Evolutionary conservation across 2,797 vertebrate species (phyloP).

Genomic region (Brachymystax lenok): DNA sequence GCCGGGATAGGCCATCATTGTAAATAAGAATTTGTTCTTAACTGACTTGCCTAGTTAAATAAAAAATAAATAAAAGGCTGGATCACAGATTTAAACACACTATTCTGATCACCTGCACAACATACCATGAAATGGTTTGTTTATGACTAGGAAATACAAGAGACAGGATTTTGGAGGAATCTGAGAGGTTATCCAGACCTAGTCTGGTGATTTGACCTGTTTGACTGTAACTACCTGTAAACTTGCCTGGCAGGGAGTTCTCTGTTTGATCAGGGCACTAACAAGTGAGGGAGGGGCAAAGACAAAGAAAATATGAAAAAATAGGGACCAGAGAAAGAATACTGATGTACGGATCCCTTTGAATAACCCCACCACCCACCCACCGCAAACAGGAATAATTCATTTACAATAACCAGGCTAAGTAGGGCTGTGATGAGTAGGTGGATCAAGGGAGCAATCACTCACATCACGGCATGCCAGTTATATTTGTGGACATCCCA

Average conservation of each 20-base stretch:
- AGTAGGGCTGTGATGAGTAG: slow-evolving; percentile 1
- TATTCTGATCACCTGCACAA: background rate
- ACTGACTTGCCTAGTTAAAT: too few relatives aligned
- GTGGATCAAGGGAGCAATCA: slow-evolving; percentile 6
- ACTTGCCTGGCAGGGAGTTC: background rate
- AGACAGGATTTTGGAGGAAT: background rate
- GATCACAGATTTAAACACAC: background rate
- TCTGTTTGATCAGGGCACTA: background rate
- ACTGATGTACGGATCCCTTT: background rate
- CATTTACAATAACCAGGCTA: background rate
- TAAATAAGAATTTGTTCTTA: too few relatives aligned
- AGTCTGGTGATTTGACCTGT: background rate
- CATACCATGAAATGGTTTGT: background rate
- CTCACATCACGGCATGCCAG: slow-evolving; percentile 9
- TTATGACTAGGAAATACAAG: background rate
- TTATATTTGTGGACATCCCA: slow-evolving; percentile 14
- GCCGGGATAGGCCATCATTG: too few relatives aligned
- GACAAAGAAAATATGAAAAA: background rate
- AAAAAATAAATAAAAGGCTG: background rate
- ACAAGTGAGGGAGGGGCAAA: background rate
- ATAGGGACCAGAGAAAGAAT: background rate
- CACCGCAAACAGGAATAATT: background rate
- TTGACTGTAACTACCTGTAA: background rate
- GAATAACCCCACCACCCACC: background rate
- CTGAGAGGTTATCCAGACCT: background rate